These are phyloP conservation scores for Alcis repandata DNA, from an alignment of 2,888 invertebrate species.

Conservation along the genomic window DNA sequence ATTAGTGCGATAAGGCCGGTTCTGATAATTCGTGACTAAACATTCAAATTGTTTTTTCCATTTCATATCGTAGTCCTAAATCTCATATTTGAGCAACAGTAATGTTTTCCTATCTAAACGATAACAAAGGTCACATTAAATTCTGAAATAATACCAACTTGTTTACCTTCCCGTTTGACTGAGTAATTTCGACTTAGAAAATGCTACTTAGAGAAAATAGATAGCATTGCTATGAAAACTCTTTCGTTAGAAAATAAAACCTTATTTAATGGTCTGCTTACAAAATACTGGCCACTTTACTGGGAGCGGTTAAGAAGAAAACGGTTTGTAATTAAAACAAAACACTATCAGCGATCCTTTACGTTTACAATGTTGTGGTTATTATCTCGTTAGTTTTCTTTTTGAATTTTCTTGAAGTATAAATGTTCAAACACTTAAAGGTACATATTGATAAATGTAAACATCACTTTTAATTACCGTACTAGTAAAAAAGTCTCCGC, in stretches of 20 bases:
- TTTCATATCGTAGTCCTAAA: background rate
- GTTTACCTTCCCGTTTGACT: conserved; percentile 9
- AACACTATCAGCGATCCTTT: no score
- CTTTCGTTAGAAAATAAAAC: background rate
- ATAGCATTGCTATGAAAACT: background rate
- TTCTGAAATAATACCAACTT: conserved; percentile 3
- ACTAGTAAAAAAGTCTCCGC: no score
- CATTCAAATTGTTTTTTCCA: no score
- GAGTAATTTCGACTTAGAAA: background rate
- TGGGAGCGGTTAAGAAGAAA: background rate
- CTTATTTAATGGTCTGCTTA: background rate
- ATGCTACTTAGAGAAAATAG: background rate
- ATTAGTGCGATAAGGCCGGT: no score
- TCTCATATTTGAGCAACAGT: background rate
- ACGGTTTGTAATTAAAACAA: conserved; percentile 1
- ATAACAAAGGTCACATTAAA: conserved; percentile 6
- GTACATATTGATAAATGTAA: no score
- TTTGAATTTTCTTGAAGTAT: no score
- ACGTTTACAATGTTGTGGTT: no score
- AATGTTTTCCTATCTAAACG: background rate
- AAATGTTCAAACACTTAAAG: no score
- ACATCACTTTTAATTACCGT: no score
- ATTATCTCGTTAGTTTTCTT: no score
- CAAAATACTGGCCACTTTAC: conserved; percentile 1
- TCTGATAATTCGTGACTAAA: no score